Evolutionary conservation across 2,888 invertebrate species (phyloP).

Genomic region (Nomada lathburiana): DNA sequence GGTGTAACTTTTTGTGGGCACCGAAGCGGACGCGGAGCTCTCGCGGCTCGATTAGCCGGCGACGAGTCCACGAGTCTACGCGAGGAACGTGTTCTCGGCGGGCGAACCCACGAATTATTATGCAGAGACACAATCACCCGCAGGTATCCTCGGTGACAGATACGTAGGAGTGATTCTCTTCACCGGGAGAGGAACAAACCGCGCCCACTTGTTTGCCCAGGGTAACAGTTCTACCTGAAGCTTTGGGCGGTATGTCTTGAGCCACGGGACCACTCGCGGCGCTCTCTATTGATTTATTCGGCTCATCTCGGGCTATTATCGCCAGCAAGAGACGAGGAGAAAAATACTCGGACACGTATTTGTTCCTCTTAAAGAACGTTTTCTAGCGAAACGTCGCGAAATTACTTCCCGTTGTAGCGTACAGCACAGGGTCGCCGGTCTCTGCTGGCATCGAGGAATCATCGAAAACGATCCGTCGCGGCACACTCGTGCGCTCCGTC

Average conservation of each 20-base stretch:
- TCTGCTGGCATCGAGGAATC: not conserved
- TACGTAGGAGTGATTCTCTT: slow-evolving; percentile 69
- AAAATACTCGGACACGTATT: slow-evolving; percentile 4
- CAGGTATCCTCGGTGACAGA: slow-evolving; percentile 53
- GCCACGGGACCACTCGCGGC: slow-evolving; percentile 26
- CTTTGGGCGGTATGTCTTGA: slow-evolving; percentile 46
- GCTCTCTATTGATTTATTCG: slow-evolving; percentile 63
- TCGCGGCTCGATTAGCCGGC: slow-evolving; percentile 38
- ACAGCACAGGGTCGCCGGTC: not conserved
- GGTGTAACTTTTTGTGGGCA: no score
- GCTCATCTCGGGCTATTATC: slow-evolving; percentile 35
- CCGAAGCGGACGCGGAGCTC: not conserved
- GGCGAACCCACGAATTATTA: slow-evolving; percentile 58
- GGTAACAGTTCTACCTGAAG: slow-evolving; percentile 77
- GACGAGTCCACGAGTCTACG: not conserved
- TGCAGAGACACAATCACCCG: slow-evolving; percentile 41
- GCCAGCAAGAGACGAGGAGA: not conserved
- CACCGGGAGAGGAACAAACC: slow-evolving; percentile 57
- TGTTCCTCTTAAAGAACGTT: slow-evolving; percentile 47
- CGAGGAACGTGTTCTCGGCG: slow-evolving; percentile 40
- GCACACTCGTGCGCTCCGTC: no score
- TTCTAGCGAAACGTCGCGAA: slow-evolving; percentile 10
- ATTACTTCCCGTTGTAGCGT: not conserved
- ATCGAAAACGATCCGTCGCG: no score
- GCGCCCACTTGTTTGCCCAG: slow-evolving; percentile 81